These are phyloP conservation scores for Psittacula cyanocephala DNA, from an alignment of 2,113 vertebrate genomes.

Conservation along the genomic window DNA sequence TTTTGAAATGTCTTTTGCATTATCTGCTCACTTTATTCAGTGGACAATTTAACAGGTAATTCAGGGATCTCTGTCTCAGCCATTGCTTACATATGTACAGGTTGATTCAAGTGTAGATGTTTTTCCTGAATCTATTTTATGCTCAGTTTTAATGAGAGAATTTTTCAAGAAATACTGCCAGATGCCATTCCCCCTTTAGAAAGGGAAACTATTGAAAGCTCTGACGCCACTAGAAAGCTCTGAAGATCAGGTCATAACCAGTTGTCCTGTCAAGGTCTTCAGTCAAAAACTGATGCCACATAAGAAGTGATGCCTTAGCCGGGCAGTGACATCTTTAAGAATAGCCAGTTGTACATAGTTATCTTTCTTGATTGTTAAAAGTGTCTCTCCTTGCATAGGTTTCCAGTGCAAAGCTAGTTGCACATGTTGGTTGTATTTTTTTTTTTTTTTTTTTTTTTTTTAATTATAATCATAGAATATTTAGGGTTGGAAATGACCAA, in stretches of 20 bases:
- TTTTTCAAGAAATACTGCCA: background rate
- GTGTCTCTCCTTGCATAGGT: background rate
- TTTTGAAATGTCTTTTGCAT: background rate
- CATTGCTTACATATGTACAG: background rate
- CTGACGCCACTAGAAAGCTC: background rate
- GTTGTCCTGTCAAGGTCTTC: background rate
- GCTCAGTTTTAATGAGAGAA: background rate
- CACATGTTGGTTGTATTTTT: fast-evolving
- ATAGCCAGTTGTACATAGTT: background rate
- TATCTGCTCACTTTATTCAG: background rate
- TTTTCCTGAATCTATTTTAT: background rate
- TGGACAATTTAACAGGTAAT: background rate
- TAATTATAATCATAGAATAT: background rate
- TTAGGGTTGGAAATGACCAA: too few species aligned
- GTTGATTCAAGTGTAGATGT: background rate
- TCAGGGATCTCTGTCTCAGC: background rate
- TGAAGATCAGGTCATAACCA: background rate
- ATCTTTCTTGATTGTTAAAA: background rate
- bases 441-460: background rate
- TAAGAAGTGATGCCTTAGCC: background rate
- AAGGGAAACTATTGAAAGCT: background rate
- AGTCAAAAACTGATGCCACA: background rate
- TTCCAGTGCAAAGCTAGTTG: background rate
- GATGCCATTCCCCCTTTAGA: background rate
- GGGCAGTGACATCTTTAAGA: background rate